phyloP scores from a whole-genome alignment of 53 echinoderm and acorn worm species.

The Crossaster papposus region DNA sequence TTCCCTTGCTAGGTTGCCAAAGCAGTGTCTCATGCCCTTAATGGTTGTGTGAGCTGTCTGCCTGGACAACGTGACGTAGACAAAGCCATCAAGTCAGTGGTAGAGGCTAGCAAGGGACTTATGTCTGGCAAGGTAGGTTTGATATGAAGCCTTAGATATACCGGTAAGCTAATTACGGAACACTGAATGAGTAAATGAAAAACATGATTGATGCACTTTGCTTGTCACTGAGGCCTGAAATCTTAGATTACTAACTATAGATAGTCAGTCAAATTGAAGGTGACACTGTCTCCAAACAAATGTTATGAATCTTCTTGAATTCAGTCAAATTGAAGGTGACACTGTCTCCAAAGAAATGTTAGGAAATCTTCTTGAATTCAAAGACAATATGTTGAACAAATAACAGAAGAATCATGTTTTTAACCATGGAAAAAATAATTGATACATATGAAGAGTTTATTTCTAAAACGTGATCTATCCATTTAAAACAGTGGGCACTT shows the following conservation, averaged over 20 bases:
- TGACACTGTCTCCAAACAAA: no score
- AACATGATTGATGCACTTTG: background rate
- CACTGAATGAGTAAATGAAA: background rate
- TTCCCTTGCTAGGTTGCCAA: slow-evolving; percentile 77
- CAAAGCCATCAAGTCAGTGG: slow-evolving; percentile 88
- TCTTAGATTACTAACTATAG: no score
- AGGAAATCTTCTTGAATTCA: background rate
- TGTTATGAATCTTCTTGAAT: background rate
- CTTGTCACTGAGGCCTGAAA: background rate
- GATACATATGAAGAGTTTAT: no score
- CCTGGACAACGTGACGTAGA: slow-evolving; percentile 97
- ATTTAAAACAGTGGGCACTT: no score
- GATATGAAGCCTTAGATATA: background rate
- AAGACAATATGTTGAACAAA: no score
- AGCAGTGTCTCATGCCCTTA: slow-evolving; percentile 94
- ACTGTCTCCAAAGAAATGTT: background rate
- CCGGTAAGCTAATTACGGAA: background rate
- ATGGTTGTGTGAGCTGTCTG: slow-evolving; percentile 91
- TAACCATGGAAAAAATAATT: no score
- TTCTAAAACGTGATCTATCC: no score
- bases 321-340: no score
- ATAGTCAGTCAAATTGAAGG: no score
- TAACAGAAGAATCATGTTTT: no score
- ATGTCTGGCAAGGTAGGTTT: slow-evolving; percentile 90
- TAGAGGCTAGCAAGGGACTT: slow-evolving; percentile 90